Base-by-base conservation (phyloP, 2,888 invertebrate species). In the Stenolophus ochropezus region DNA sequence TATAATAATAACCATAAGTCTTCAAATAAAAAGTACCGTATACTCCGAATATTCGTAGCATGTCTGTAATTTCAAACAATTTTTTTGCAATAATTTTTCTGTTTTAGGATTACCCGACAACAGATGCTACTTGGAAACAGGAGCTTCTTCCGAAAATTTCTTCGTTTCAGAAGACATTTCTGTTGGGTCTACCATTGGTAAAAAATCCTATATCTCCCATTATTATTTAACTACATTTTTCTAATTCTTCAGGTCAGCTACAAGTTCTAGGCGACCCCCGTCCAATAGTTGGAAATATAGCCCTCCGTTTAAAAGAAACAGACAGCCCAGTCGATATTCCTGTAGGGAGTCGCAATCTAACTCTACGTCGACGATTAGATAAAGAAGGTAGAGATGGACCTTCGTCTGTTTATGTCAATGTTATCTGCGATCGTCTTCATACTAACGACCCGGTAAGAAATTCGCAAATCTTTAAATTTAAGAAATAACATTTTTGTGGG, bases 101-200 rank as follows among this genome's bases (percentile, higher is more conserved):
- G 11, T 42, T 14, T 14, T 25, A 79, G 79, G 71, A 6, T 71
- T 79, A 87, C 92, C 94, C 86, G 97, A 97, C 90, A 95, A 95
- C 86, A 92, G 97, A 86, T 97, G 97, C 88, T 97, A 96, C 89
- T 90, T 97, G 87, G 95, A 96, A 90, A 96, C 94, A 86, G 97
- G 97, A 47, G 96, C 96, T 61, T 96, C 97, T 0, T 96, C 96
- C 73, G 97, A 96, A 88, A 97, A 95, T 88, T 96, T 97, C 89
- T 95, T 96, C 88, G 96, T 97, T 85, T 94, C 94, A 88, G 97
- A 97, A 90, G 96, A 96, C 87, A 91, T 94, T 69, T 92, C 94
- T 16, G 93, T 97, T 61, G 96, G 96, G 83, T 93, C 94, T 84
- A 92, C 93, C 71, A 93, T 97, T 82, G 97, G 97, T 89, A 84